Conservation (phyloP, 2,797 vertebrate genomes). For the Apogon talboti region DNA sequence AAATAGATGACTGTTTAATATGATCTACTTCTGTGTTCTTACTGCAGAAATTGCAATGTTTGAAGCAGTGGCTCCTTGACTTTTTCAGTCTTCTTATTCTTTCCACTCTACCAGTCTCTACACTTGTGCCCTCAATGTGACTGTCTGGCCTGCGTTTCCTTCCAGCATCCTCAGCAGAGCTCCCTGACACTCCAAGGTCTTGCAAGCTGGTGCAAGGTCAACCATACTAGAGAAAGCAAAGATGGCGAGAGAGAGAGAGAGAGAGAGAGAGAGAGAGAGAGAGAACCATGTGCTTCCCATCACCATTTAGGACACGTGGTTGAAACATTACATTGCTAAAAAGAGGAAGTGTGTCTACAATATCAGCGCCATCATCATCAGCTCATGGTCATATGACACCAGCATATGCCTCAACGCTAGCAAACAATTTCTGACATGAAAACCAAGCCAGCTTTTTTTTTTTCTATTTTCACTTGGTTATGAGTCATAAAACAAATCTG, state of each 20-base stretch:
- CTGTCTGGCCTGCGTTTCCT: conserved; percentile 42
- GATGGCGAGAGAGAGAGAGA: conserved; percentile 27
- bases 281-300: conserved; percentile 25
- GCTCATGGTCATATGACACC: conserved; percentile 59
- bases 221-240: conserved; percentile 39
- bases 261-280: conserved; percentile 15
- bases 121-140: conserved; percentile 32
- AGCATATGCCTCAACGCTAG: conserved; percentile 34
- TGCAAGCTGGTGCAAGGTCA: conserved; percentile 78
- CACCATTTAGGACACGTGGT: conserved; percentile 45
- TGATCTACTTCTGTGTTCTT: conserved; percentile 23
- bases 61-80: conserved; percentile 30
- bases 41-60: conserved; percentile 14
- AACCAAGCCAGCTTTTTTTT: conserved; percentile 22
- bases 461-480: conserved; percentile 44
- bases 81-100: conserved; percentile 8
- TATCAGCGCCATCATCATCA: conserved; percentile 36
- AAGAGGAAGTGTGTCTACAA: conserved; percentile 51
- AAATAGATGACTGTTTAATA: conserved; percentile 41
- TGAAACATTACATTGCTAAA: conserved; percentile 37
- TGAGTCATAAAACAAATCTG: conserved; percentile 55
- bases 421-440: conserved; percentile 49
- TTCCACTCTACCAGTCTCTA: conserved; percentile 14
- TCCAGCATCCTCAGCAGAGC: conserved; percentile 65
- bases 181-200: conserved; percentile 71